These are phyloP conservation scores for Scaptomyza caliginosa DNA, from an alignment of 2,888 invertebrate species.

Conservation along the genomic window DNA sequence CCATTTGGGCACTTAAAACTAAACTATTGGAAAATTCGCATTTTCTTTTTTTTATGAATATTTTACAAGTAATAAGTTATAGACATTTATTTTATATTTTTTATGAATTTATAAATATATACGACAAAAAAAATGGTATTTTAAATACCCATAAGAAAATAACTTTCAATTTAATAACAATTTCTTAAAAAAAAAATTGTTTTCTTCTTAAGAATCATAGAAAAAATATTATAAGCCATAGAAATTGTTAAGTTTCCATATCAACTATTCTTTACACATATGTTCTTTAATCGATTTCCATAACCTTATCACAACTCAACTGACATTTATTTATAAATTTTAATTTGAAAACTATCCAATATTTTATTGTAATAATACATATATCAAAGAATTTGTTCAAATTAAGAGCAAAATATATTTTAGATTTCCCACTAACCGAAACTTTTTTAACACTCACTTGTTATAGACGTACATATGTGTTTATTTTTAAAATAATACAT, in stretches of 20 bases:
- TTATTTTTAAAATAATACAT: constrained; percentile 44
- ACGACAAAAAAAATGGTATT: not conserved
- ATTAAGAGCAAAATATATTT: not conserved
- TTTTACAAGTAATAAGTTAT: not conserved
- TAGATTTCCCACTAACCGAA: not conserved
- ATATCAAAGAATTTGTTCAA: not conserved
- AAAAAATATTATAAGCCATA: not conserved
- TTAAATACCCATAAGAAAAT: not conserved
- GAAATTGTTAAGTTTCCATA: not conserved
- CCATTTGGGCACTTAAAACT: not conserved
- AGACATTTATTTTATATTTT: not conserved
- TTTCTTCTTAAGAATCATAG: not conserved
- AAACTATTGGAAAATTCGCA: not conserved
- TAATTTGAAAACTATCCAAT: not conserved
- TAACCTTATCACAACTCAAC: constrained; percentile 1
- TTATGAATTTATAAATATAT: not conserved
- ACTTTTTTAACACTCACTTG: not conserved
- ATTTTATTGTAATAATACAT: too few species aligned
- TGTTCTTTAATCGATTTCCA: not conserved
- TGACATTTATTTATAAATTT: not conserved
- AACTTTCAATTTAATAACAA: not conserved
- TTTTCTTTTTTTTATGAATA: not conserved
- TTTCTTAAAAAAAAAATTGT: not conserved
- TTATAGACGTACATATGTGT: constrained; percentile 23
- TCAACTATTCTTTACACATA: not conserved